A percentile compares a stretch with the other conserved stretches of the same genome.
Evolutionary conservation across 2,797 vertebrate genomes (phyloP).

Genomic region (Cirrhinus mrigala): DNA sequence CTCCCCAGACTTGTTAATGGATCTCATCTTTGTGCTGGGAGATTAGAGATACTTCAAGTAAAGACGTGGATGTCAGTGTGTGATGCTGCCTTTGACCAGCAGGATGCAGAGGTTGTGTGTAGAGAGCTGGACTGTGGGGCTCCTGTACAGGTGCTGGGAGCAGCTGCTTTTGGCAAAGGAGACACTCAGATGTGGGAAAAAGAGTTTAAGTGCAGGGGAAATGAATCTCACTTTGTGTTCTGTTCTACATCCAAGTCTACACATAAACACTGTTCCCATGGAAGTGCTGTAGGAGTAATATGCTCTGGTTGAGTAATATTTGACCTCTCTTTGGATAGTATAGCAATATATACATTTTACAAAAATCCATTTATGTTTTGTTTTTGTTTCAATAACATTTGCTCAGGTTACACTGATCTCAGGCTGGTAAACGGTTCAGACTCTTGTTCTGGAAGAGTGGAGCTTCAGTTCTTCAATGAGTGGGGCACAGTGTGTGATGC

Average conservation of each 20-base stretch:
- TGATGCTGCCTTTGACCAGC: conserved; percentile 72
- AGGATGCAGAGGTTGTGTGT: conserved; percentile 75
- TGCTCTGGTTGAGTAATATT: conserved; percentile 17
- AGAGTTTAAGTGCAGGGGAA: conserved; percentile 72
- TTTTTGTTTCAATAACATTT: background rate
- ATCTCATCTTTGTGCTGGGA: conserved; percentile 39
- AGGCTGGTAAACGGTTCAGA: background rate
- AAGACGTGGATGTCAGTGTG: conserved; percentile 70
- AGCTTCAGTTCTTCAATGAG: background rate
- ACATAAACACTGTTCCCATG: conserved; percentile 58
- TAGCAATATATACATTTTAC: conserved; percentile 63
- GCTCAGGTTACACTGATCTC: background rate
- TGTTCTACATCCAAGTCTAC: background rate
- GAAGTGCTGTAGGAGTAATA: conserved; percentile 59
- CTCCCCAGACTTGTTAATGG: background rate
- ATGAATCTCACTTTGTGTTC: conserved; percentile 52
- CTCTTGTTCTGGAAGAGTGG: background rate
- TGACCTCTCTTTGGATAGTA: background rate
- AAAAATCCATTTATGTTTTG: background rate
- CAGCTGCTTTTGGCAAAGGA: conserved; percentile 62
- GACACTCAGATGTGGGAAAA: conserved; percentile 65
- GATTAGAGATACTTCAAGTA: conserved; percentile 58
- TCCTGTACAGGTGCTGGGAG: conserved; percentile 62
- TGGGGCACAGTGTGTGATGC: conserved; percentile 58
- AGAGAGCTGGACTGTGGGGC: conserved; percentile 73